Percentiles rank a stretch among this genome's conserved stretches.
Conservation (phyloP, 2,888 invertebrate genomes). For the Tetropium fuscum region DNA sequence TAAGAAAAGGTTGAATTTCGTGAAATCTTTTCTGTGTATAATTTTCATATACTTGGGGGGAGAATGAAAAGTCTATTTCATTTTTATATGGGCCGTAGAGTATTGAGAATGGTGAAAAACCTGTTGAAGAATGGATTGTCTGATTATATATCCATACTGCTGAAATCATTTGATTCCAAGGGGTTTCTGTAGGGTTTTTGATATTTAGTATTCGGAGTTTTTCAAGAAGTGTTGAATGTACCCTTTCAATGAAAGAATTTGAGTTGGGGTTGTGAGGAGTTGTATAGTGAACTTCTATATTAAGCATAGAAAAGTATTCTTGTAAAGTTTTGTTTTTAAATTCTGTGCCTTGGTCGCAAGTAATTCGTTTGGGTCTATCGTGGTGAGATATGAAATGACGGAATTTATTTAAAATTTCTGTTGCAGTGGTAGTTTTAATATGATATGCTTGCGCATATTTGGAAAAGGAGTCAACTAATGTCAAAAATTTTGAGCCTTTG, state of each 20-base stretch:
- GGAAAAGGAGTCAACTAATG: background rate
- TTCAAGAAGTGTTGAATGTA: background rate
- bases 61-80: background rate
- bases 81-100: background rate
- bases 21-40: background rate
- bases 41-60: background rate
- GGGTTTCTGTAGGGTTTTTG: background rate
- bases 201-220: background rate
- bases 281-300: background rate
- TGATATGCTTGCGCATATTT: conserved; percentile 2
- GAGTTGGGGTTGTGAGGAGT: background rate
- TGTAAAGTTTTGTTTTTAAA: background rate
- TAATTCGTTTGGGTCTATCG: background rate
- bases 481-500: background rate
- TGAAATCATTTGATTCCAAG: background rate
- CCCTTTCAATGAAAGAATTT: background rate
- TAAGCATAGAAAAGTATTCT: background rate
- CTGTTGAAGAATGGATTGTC: background rate
- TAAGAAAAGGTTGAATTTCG: background rate
- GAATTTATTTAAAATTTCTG: background rate
- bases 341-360: background rate
- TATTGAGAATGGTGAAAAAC: background rate
- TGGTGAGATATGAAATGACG: background rate
- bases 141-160: background rate
- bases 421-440: background rate